Evolutionary conservation across 2,797 vertebrate species (phyloP).

Genomic region (Mus minutoides): DNA sequence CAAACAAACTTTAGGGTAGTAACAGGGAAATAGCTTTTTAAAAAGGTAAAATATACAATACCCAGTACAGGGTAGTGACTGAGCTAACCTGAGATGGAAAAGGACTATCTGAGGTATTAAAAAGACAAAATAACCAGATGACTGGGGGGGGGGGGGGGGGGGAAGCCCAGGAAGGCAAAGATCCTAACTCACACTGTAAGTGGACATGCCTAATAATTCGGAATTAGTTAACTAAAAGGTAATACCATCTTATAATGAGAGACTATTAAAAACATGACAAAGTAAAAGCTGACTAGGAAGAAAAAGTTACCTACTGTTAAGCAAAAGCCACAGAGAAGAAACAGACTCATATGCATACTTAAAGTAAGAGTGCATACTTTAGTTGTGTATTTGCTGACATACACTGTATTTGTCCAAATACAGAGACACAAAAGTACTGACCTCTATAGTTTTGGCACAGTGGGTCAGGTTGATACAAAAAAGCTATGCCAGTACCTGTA

Average conservation of each 20-base stretch:
- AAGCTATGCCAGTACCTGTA: background rate
- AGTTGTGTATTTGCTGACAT: background rate
- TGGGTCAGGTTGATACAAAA: background rate
- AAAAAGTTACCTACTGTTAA: constrained; percentile 23
- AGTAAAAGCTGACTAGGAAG: background rate
- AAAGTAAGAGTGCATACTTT: background rate
- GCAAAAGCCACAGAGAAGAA: constrained; percentile 10
- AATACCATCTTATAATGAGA: constrained; percentile 5
- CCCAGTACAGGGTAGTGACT: background rate
- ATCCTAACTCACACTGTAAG: background rate
- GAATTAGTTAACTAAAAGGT: constrained; percentile 31
- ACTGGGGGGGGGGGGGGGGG: too few species aligned
- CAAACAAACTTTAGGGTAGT: constrained; percentile 44
- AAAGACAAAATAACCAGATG: constrained; percentile 1
- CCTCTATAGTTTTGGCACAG: background rate
- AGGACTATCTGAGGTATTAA: background rate
- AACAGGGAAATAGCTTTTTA: constrained; percentile 9
- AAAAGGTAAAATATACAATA: background rate
- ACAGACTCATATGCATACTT: background rate
- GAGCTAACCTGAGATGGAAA: background rate
- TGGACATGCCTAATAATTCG: background rate
- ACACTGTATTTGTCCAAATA: constrained; percentile 3
- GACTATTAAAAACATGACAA: background rate
- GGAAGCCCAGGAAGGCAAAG: background rate
- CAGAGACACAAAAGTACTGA: background rate